Evolutionary conservation across 1,140 invertebrate species (phyloP).

Genomic region (Acyrthosiphon pisum): DNA sequence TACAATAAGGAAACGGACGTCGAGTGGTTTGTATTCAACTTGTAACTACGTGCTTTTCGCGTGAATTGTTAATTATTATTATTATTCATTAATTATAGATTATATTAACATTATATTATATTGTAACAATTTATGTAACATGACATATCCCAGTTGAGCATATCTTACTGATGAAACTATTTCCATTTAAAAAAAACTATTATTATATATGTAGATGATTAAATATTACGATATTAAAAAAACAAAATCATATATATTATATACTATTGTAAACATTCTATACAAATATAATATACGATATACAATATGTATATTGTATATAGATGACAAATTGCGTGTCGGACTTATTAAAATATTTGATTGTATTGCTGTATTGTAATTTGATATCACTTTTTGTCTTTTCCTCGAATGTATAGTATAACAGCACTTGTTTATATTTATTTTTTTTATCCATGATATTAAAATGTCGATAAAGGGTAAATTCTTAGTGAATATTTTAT

Average conservation of each 20-base stretch:
- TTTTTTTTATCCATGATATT: background rate
- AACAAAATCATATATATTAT: background rate
- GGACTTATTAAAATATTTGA: background rate
- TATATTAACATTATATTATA: background rate
- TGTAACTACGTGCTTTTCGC: background rate
- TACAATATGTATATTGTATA: background rate
- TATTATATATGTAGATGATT: background rate
- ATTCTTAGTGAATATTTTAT: background rate
- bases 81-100: constrained; percentile 11
- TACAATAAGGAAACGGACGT: background rate
- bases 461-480: background rate
- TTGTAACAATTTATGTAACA: constrained; percentile 3
- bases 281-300: background rate
- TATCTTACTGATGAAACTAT: constrained; percentile 47
- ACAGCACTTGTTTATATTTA: background rate
- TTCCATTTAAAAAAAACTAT: constrained; percentile 2
- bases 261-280: constrained; percentile 3
- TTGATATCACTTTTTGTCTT: background rate
- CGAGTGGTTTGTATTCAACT: constrained; percentile 6
- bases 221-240: background rate
- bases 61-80: background rate
- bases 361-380: background rate
- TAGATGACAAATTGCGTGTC: background rate
- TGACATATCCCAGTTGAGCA: constrained; percentile 48
- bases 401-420: background rate